Percentiles rank a stretch among this genome's conserved stretches.
phyloP scores from a whole-genome alignment of 1,140 invertebrate genomes.

The Leptopilina clavipes region DNA sequence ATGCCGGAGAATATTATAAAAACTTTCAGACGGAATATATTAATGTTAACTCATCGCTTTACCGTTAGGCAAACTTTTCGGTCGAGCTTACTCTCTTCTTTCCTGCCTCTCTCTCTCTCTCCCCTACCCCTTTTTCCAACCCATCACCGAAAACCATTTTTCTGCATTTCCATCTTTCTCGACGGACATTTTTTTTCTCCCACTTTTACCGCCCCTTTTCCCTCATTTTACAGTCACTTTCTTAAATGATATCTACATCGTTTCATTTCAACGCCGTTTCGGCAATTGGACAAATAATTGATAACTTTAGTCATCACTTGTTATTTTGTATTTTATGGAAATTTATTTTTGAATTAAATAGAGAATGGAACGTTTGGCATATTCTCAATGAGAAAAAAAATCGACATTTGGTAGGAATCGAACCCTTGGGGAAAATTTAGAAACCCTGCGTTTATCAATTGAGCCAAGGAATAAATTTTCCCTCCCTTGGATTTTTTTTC shows the following conservation, averaged over 20 bases:
- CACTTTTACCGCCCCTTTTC: not conserved
- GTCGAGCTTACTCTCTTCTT: slow-evolving; percentile 52
- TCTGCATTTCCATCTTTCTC: slow-evolving; percentile 21
- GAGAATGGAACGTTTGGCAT: not conserved
- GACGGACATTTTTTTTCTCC: not conserved
- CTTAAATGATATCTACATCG: slow-evolving; percentile 11
- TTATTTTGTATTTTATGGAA: no score
- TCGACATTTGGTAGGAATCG: not conserved
- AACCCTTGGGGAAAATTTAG: not conserved
- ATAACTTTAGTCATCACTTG: no score
- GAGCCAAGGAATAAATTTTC: no score
- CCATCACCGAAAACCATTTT: slow-evolving; percentile 6
- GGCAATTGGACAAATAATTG: not conserved
- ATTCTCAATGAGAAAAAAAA: not conserved
- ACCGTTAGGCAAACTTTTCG: slow-evolving; percentile 75
- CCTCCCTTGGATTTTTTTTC: no score
- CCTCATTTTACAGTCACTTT: not conserved
- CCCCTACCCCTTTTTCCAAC: not conserved
- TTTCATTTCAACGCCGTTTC: not conserved
- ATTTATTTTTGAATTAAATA: not conserved
- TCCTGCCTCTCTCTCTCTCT: not conserved
- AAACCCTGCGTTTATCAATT: not conserved
- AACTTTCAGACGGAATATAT: slow-evolving; percentile 75
- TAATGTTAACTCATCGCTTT: slow-evolving; percentile 75
- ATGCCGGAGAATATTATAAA: slow-evolving; percentile 75